Evolutionary conservation across 2,113 vertebrate species (phyloP).

Genomic region (Pteronura brasiliensis): DNA sequence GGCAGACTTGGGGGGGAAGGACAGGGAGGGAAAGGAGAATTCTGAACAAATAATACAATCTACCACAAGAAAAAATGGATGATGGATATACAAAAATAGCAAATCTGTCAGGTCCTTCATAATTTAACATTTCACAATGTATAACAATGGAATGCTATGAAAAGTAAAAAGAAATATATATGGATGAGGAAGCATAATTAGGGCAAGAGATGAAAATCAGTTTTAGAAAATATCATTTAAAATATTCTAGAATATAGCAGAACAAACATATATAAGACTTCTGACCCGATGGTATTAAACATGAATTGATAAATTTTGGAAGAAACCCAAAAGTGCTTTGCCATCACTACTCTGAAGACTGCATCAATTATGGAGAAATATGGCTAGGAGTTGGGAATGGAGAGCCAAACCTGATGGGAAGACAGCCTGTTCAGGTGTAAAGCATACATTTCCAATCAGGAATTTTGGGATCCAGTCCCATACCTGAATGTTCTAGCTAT

Average conservation of each 20-base stretch:
- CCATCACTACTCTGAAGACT: not conserved
- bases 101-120: not conserved
- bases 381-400: too few relatives aligned
- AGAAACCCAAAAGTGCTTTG: not conserved
- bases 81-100: not conserved
- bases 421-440: not conserved
- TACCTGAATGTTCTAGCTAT: not conserved
- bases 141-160: not conserved
- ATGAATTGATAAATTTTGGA: not conserved
- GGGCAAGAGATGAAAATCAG: not conserved
- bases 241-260: not conserved
- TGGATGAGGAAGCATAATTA: not conserved
- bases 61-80: not conserved
- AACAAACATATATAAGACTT: not conserved
- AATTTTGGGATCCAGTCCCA: not conserved
- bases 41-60: not conserved
- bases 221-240: not conserved
- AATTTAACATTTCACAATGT: not conserved
- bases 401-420: not conserved
- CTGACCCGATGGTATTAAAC: not conserved
- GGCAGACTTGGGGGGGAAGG: not conserved
- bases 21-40: not conserved
- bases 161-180: not conserved
- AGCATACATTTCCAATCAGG: not conserved
- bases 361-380: fast-evolving